Percentiles rank a stretch among this genome's conserved stretches.
Evolutionary conservation across 2,797 vertebrate genomes (phyloP).

Genomic region (Hemibagrus guttatus): DNA sequence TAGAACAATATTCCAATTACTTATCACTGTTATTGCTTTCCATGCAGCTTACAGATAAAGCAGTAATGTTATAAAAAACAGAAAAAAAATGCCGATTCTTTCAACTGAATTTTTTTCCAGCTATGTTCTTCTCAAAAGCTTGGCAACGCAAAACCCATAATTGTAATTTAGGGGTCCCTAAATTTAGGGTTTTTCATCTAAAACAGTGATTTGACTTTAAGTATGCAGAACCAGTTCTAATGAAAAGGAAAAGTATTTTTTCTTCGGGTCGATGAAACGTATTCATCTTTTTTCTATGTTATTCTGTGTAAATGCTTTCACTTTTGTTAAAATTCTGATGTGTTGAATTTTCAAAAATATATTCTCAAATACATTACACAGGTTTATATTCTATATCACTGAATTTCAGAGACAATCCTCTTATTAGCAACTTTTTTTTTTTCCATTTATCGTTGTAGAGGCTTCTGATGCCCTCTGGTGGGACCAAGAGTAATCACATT

Average conservation of each 20-base stretch:
- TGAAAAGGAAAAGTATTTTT: neutral
- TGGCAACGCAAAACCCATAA: neutral
- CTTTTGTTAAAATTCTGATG: slow-evolving; percentile 21
- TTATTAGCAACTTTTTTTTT: slow-evolving; percentile 28
- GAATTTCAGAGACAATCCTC: slow-evolving; percentile 1
- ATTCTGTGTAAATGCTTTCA: slow-evolving; percentile 35
- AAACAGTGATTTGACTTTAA: neutral
- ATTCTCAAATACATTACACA: slow-evolving; percentile 8
- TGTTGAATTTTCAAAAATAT: slow-evolving; percentile 36
- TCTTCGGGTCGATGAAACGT: too few species aligned
- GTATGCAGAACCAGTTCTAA: neutral
- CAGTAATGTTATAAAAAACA: slow-evolving; percentile 4
- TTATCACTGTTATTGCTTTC: slow-evolving; percentile 19
- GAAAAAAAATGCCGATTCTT: neutral
- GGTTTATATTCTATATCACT: slow-evolving; percentile 1
- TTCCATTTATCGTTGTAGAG: slow-evolving; percentile 16
- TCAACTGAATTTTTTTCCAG: slow-evolving; percentile 21
- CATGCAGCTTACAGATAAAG: neutral
- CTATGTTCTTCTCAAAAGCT: neutral
- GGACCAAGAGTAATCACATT: slow-evolving; percentile 38
- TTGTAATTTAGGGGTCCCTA: neutral
- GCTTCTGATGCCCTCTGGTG: slow-evolving; percentile 54
- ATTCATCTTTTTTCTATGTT: slow-evolving; percentile 34
- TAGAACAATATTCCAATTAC: neutral
- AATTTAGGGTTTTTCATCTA: slow-evolving; percentile 18